phyloP scores from a whole-genome alignment of 2,797 vertebrate species.

The Macroramphosus scolopax region DNA sequence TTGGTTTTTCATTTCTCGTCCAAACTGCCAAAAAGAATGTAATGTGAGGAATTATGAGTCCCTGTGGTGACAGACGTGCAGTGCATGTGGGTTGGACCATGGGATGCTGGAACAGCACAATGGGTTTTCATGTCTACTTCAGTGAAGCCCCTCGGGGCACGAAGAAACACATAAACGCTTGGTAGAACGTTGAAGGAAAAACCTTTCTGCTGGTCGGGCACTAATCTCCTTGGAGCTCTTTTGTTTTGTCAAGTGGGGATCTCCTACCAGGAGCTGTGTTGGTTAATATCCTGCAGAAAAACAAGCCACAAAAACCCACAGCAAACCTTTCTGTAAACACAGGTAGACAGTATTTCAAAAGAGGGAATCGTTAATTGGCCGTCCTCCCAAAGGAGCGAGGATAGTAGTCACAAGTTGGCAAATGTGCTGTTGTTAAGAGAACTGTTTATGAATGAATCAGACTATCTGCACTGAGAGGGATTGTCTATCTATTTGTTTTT shows the following conservation, averaged over 20 bases:
- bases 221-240: slow-evolving; percentile 29
- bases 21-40: slow-evolving; percentile 35
- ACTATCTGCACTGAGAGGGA: slow-evolving; percentile 18
- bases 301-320: slow-evolving; percentile 16
- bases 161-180: slow-evolving; percentile 20
- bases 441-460: slow-evolving; percentile 31
- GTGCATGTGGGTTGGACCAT: slow-evolving; percentile 50
- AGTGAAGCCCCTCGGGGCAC: slow-evolving; percentile 36
- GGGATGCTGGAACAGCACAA: slow-evolving; percentile 22
- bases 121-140: slow-evolving; percentile 60
- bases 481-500: slow-evolving; percentile 40
- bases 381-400: slow-evolving; percentile 27
- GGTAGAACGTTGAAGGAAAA: slow-evolving; percentile 24
- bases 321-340: slow-evolving; percentile 14
- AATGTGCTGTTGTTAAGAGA: slow-evolving; percentile 18
- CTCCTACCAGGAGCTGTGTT: slow-evolving; percentile 30
- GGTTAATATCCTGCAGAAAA: slow-evolving; percentile 19
- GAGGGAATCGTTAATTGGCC: slow-evolving; percentile 36
- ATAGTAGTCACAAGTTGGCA: slow-evolving; percentile 38
- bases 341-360: slow-evolving; percentile 26
- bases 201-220: slow-evolving; percentile 41
- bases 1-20: slow-evolving; percentile 4
- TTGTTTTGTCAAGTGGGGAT: slow-evolving; percentile 39
- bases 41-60: slow-evolving; percentile 46
- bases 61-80: slow-evolving; percentile 44